Conservation (phyloP, 1,140 invertebrate species). For the Latrodectus geometricus region DNA sequence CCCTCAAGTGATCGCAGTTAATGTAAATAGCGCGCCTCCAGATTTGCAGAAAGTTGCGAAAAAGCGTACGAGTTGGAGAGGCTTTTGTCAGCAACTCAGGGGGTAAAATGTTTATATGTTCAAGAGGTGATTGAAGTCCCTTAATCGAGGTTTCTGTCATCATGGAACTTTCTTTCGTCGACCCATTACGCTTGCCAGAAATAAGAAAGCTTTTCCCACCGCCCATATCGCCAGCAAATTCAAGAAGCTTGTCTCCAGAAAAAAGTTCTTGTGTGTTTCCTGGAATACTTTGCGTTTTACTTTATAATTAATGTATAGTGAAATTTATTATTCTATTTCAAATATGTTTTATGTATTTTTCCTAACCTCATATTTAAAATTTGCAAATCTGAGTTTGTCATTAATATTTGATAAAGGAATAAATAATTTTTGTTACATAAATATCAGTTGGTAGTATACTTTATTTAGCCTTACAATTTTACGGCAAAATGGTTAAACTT, state of each 20-base stretch:
- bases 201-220: slow-evolving; percentile 2
- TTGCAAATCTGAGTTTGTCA: too few species aligned
- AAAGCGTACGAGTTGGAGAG: neutral
- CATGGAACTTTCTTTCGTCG: slow-evolving; percentile 34
- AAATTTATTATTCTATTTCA: too few species aligned
- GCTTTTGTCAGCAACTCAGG: slow-evolving; percentile 31
- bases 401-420: too few species aligned
- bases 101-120: slow-evolving; percentile 59
- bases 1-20: slow-evolving; percentile 8
- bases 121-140: slow-evolving; percentile 58
- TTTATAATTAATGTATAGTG: too few species aligned
- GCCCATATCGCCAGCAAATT: neutral
- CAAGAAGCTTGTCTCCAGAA: neutral
- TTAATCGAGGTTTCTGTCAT: slow-evolving; percentile 55
- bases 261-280: too few species aligned
- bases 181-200: slow-evolving; percentile 29
- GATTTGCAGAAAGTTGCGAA: slow-evolving; percentile 4
- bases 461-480: too few species aligned
- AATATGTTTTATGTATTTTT: too few species aligned
- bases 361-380: too few species aligned
- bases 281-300: too few species aligned
- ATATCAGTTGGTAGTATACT: too few species aligned
- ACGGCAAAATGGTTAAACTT: too few species aligned
- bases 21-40: slow-evolving; percentile 28
- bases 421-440: too few species aligned